These are phyloP conservation scores for Muscicapa comitata DNA, from an alignment of 2,797 vertebrate genomes.

Conservation along the genomic window DNA sequence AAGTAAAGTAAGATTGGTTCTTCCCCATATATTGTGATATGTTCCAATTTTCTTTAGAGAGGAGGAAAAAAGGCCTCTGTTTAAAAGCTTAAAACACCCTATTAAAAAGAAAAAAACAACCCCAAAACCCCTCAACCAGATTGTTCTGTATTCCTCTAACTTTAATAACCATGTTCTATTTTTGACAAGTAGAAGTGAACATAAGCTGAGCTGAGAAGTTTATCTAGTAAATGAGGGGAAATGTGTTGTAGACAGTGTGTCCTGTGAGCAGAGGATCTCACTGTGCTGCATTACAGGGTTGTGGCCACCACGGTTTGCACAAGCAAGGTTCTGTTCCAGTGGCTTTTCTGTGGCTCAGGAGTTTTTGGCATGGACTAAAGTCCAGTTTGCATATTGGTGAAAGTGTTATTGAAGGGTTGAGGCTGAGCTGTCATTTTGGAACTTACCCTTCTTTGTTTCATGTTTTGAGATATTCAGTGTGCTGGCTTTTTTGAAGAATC, in stretches of 20 bases:
- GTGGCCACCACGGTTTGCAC: background rate
- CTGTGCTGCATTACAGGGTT: background rate
- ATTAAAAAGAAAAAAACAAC: background rate
- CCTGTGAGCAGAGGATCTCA: background rate
- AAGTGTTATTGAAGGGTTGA: background rate
- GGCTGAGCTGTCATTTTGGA: background rate
- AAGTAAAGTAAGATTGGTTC: background rate
- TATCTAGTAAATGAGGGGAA: background rate
- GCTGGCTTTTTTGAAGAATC: constrained; percentile 83
- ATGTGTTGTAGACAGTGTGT: background rate
- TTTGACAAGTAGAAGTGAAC: background rate
- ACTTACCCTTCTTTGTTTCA: constrained; percentile 81
- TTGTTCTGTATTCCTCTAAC: background rate
- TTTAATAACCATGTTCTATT: background rate
- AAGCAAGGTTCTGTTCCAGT: background rate
- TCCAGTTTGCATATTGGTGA: background rate
- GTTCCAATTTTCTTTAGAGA: background rate
- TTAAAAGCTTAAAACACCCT: background rate
- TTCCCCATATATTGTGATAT: background rate
- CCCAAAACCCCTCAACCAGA: background rate
- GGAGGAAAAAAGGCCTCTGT: background rate
- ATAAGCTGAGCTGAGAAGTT: background rate
- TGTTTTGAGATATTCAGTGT: constrained; percentile 80
- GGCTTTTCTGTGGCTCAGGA: background rate
- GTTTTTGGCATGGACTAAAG: background rate